Percentiles rank a stretch among this genome's conserved stretches.
These are phyloP conservation scores for Centropristis striata DNA, from an alignment of 2,113 vertebrate species.

Conservation along the genomic window DNA sequence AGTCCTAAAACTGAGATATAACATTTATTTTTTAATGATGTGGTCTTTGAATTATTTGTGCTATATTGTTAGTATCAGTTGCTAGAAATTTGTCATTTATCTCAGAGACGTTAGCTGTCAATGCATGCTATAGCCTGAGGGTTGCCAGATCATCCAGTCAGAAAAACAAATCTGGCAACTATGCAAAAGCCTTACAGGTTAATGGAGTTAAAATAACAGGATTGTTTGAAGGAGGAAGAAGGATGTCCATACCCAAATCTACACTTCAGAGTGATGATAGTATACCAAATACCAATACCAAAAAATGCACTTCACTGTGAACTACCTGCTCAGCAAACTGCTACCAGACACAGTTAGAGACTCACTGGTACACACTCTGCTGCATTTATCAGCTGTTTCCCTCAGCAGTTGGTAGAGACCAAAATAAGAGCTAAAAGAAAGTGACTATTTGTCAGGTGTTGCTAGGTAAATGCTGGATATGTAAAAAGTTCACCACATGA, in stretches of 20 bases:
- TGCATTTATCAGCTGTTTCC: not conserved
- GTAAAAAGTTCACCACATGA: not conserved
- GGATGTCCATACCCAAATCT: not conserved
- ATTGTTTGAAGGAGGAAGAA: not conserved
- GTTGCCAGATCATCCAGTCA: conserved; percentile 4
- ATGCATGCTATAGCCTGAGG: not conserved
- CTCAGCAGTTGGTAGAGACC: not conserved
- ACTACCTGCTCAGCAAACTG: not conserved
- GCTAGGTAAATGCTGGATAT: no score
- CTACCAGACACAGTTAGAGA: not conserved
- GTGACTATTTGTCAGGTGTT: not conserved
- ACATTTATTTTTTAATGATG: not conserved
- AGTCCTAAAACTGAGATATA: not conserved
- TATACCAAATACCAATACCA: no score
- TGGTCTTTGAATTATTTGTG: not conserved
- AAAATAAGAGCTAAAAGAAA: not conserved
- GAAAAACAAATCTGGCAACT: not conserved
- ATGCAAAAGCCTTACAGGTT: not conserved
- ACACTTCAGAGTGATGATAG: not conserved
- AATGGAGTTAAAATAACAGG: no score
- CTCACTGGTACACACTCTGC: not conserved
- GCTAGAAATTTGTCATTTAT: not conserved
- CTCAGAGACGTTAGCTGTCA: not conserved
- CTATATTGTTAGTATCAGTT: no score
- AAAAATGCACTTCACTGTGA: no score